A percentile compares a stretch with the other conserved stretches of the same genome.
These are phyloP conservation scores for Dendrocincla tyrannina DNA, from an alignment of 2,797 vertebrate genomes.

Conservation along the genomic window DNA sequence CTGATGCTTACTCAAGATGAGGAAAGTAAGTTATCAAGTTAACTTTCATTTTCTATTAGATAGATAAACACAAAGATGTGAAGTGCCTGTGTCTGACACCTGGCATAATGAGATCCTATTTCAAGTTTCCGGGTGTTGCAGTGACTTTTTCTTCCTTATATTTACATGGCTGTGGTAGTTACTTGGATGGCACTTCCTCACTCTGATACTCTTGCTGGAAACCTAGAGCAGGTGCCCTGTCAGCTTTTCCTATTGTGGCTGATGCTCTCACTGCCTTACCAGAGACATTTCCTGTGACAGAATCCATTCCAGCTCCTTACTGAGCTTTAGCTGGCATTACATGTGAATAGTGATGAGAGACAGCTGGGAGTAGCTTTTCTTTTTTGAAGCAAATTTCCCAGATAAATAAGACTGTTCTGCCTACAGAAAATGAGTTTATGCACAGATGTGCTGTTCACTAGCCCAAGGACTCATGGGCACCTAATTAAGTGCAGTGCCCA, in stretches of 20 bases:
- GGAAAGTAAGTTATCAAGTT: conserved; percentile 64
- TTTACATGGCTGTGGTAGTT: neutral
- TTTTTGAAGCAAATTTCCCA: neutral
- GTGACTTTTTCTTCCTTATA: neutral
- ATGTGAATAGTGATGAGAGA: neutral
- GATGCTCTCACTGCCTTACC: neutral
- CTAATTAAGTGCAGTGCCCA: neutral
- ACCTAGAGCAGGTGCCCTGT: neutral
- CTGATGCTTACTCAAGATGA: conserved; percentile 71
- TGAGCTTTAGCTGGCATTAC: neutral
- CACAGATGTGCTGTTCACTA: neutral
- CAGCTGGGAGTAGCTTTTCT: neutral
- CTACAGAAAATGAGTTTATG: neutral
- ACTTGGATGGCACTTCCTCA: neutral
- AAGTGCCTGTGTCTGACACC: neutral
- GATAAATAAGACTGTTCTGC: neutral
- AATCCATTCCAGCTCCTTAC: neutral
- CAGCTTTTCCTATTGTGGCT: neutral
- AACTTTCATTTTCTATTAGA: neutral
- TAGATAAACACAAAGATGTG: neutral
- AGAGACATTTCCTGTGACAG: neutral
- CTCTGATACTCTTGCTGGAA: neutral
- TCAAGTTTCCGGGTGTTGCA: neutral
- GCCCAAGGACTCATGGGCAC: neutral
- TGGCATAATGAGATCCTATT: neutral